phyloP scores from a whole-genome alignment of 2,797 vertebrate genomes.

The Pangasius djambal region DNA sequence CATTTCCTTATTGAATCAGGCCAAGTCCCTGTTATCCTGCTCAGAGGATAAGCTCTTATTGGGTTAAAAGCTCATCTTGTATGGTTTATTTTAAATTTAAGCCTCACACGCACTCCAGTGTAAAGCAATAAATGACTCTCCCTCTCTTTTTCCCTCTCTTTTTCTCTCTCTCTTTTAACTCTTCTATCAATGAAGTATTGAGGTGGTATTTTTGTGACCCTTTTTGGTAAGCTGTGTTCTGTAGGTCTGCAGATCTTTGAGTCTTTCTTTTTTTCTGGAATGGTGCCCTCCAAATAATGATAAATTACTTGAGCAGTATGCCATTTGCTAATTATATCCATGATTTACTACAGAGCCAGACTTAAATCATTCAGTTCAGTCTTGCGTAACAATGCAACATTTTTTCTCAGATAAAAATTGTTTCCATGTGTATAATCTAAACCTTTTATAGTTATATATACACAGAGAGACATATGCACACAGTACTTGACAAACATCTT shows the following conservation, averaged over 20 bases:
- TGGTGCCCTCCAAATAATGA: constrained; percentile 99
- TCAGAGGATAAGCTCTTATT: constrained; percentile 83
- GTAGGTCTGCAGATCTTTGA: constrained; percentile 96
- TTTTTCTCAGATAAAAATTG: constrained; percentile 93
- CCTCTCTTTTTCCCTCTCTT: constrained; percentile 60
- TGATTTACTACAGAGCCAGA: constrained; percentile 99
- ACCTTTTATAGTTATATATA: constrained; percentile 86
- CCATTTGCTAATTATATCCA: constrained; percentile 99
- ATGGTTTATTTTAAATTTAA: constrained; percentile 84
- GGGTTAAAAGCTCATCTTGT: constrained; percentile 85
- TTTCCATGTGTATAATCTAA: constrained; percentile 99
- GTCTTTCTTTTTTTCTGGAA: constrained; percentile 94
- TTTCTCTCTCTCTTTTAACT: constrained; percentile 67
- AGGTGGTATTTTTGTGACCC: constrained; percentile 93
- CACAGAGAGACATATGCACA: constrained; percentile 65
- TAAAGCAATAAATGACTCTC: constrained; percentile 73
- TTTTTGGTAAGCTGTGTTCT: constrained; percentile 97
- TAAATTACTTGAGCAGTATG: constrained; percentile 99
- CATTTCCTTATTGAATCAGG: constrained; percentile 87
- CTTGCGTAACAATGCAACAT: constrained; percentile 99
- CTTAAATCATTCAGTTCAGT: constrained; percentile 99
- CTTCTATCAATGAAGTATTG: constrained; percentile 93
- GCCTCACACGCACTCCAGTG: constrained; percentile 76
- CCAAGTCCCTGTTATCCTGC: constrained; percentile 79
- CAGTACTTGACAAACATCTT: constrained; percentile 80